These are phyloP conservation scores for Hypolimnas misippus DNA, from an alignment of 2,888 invertebrate genomes.

Conservation along the genomic window DNA sequence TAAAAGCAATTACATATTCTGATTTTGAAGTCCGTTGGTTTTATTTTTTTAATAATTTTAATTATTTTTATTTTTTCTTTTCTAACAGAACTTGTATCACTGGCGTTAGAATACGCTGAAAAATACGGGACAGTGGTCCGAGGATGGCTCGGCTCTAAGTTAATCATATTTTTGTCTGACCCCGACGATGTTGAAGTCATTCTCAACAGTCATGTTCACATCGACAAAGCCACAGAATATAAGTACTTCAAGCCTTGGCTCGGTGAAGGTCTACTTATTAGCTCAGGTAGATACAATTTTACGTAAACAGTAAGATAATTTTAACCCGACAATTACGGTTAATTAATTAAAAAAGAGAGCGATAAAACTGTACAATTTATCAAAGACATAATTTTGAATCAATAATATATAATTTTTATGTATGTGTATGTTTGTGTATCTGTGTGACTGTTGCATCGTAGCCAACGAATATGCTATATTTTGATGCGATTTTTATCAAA, in stretches of 20 bases:
- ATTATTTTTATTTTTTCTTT: too few relatives aligned
- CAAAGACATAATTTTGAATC: too few relatives aligned
- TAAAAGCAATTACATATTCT: too few relatives aligned
- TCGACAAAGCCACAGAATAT: conserved; percentile 90
- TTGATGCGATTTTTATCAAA: too few relatives aligned
- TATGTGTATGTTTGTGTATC: too few relatives aligned
- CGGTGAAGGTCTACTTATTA: conserved; percentile 90
- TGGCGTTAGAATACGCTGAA: conserved; percentile 47
- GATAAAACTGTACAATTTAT: too few relatives aligned
- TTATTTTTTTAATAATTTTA: too few relatives aligned
- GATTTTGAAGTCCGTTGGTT: too few relatives aligned
- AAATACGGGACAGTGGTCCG: conserved; percentile 82
- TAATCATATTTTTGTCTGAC: conserved; percentile 87
- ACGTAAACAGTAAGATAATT: background rate
- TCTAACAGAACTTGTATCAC: conserved; percentile 22
- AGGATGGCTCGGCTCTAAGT: conserved; percentile 88
- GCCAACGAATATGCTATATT: too few relatives aligned
- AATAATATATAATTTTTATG: too few relatives aligned
- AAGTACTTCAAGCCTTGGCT: conserved; percentile 92
- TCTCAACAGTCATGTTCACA: conserved; percentile 89
- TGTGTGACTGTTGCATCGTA: too few relatives aligned
- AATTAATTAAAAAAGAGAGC: background rate
- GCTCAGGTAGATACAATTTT: conserved; percentile 86
- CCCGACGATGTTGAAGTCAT: conserved; percentile 90
- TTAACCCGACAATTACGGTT: background rate